Evolutionary conservation across 2,797 vertebrate species (phyloP).

Genomic region (Syndactyla subalaris): DNA sequence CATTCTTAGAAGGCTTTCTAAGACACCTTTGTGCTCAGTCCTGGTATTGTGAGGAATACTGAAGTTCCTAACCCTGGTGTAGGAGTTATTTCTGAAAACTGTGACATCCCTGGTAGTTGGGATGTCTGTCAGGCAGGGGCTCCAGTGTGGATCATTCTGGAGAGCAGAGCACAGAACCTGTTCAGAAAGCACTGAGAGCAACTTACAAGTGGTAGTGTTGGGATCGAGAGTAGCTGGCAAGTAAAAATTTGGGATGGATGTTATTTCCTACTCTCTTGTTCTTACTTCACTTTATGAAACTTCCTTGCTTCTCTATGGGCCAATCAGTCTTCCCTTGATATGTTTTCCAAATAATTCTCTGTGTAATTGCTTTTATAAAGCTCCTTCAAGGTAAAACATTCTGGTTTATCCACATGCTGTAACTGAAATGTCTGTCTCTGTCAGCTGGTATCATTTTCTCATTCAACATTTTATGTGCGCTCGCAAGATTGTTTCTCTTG

Average conservation of each 20-base stretch:
- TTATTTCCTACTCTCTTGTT: background rate
- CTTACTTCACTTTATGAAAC: background rate
- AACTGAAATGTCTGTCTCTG: background rate
- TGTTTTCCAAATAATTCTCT: background rate
- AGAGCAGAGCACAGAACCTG: background rate
- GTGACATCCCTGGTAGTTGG: background rate
- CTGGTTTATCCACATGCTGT: background rate
- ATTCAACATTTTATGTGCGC: background rate
- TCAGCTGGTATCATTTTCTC: background rate
- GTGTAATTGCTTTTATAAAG: background rate
- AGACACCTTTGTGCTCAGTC: background rate
- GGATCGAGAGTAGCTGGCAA: background rate
- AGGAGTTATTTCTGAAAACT: background rate
- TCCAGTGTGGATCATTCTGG: background rate
- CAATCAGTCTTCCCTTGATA: background rate
- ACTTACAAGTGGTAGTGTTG: background rate
- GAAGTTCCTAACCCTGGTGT: background rate
- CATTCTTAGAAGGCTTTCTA: background rate
- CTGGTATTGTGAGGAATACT: background rate
- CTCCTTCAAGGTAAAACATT: background rate
- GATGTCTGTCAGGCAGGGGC: background rate
- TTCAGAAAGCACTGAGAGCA: background rate
- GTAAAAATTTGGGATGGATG: background rate
- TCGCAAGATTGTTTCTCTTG: background rate
- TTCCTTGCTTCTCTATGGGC: background rate